Conservation (phyloP, 2,888 invertebrate species). For the Philaethria dido region DNA sequence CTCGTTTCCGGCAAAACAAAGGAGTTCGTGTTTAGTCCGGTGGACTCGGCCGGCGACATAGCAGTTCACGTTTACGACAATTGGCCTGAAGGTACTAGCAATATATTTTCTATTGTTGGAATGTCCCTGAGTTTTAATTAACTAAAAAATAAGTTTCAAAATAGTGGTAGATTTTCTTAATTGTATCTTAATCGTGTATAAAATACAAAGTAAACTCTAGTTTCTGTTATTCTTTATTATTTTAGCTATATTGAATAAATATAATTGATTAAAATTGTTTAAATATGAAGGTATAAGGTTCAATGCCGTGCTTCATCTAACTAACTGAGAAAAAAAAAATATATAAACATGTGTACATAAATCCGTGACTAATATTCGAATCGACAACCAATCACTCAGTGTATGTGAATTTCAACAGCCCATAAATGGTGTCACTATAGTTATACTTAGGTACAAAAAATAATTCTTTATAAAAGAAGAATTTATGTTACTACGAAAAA, state of each 20-base stretch:
- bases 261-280: too few species aligned
- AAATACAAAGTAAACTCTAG: not conserved
- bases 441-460: not conserved
- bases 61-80: conserved; percentile 99
- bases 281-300: too few species aligned
- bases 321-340: not conserved
- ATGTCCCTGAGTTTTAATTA: not conserved
- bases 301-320: not conserved
- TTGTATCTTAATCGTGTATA: not conserved
- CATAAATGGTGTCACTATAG: too few species aligned
- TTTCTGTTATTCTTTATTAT: too few species aligned
- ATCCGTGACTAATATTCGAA: too few species aligned
- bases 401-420: too few species aligned
- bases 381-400: too few species aligned
- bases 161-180: not conserved
- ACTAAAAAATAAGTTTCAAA: not conserved
- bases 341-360: too few species aligned
- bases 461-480: not conserved
- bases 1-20: conserved; percentile 99
- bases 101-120: not conserved
- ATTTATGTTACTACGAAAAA: conserved; percentile 23
- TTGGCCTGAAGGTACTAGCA: conserved; percentile 96
- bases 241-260: too few species aligned
- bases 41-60: conserved; percentile 99
- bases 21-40: conserved; percentile 98